These are phyloP conservation scores for Falcaria lacertinaria DNA, from an alignment of 2,888 invertebrate genomes.

Conservation along the genomic window DNA sequence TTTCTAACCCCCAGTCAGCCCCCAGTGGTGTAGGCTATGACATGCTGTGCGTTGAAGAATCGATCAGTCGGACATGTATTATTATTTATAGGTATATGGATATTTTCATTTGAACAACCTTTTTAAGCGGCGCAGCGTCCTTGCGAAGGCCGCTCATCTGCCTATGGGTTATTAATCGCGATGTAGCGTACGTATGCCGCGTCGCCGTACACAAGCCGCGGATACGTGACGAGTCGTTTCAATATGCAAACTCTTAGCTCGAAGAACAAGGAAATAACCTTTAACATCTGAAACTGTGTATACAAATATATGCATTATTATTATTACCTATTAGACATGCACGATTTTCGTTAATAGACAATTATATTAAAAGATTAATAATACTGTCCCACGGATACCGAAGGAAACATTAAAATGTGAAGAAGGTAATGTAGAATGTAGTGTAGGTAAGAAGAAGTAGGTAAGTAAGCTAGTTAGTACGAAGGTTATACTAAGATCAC, in stretches of 20 bases:
- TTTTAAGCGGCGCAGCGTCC: conserved; percentile 46
- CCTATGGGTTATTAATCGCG: conserved; percentile 29
- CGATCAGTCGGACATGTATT: too few species aligned
- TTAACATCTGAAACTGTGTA: conserved; percentile 64
- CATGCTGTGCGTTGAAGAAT: too few species aligned
- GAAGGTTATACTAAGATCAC: too few species aligned
- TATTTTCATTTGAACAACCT: conserved; percentile 40
- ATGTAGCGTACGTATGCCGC: conserved; percentile 32
- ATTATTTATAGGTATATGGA: too few species aligned
- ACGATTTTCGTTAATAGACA: conserved; percentile 45
- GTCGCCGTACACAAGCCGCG: conserved; percentile 17
- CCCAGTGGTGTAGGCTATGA: too few species aligned
- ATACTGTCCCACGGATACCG: not conserved
- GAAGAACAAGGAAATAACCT: conserved; percentile 70
- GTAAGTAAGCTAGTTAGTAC: too few species aligned
- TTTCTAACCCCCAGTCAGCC: too few species aligned
- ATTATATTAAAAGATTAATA: not conserved
- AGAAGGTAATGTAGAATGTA: too few species aligned
- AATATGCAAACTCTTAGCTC: conserved; percentile 57
- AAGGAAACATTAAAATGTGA: too few species aligned
- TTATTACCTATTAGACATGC: conserved; percentile 52
- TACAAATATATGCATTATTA: conserved; percentile 63
- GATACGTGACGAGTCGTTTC: conserved; percentile 51
- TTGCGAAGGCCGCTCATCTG: conserved; percentile 66
- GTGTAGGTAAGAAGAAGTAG: too few species aligned